phyloP scores from a whole-genome alignment of 2,113 vertebrate species.

The Platysternon megacephalum region DNA sequence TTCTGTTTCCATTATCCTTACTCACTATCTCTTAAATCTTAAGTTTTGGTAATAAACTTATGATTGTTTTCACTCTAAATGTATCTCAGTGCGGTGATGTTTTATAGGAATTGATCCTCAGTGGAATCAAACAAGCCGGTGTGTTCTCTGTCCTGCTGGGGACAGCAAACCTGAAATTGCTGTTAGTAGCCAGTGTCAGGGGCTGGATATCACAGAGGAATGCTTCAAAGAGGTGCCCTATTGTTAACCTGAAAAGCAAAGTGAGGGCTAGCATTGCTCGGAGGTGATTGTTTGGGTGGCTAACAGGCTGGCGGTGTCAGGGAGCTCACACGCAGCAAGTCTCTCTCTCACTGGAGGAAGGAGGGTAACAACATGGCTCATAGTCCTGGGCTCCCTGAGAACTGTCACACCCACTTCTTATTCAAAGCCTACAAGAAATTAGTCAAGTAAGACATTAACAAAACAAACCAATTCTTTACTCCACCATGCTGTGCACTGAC shows the following conservation, averaged over 20 bases:
- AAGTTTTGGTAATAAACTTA: background rate
- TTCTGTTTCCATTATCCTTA: background rate
- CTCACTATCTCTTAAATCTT: background rate
- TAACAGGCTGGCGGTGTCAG: background rate
- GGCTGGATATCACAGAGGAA: background rate
- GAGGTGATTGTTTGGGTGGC: background rate
- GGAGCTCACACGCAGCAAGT: background rate
- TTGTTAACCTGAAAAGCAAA: background rate
- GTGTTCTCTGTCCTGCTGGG: background rate
- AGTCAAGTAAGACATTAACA: background rate
- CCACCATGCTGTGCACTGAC: background rate
- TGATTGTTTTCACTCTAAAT: background rate
- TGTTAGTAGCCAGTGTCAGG: background rate
- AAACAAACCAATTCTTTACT: background rate
- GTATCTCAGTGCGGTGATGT: background rate
- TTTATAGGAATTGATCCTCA: background rate
- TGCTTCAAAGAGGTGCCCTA: background rate
- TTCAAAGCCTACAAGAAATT: background rate
- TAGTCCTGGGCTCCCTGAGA: background rate
- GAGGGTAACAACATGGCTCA: background rate
- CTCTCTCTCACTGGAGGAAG: no score
- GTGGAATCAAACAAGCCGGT: background rate
- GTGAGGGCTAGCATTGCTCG: background rate
- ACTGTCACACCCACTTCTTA: background rate
- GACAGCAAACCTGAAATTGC: no score